Percentiles rank a stretch among this genome's conserved stretches.
Evolutionary conservation across 1,140 invertebrate genomes (phyloP).

Genomic region (Periplaneta americana): DNA sequence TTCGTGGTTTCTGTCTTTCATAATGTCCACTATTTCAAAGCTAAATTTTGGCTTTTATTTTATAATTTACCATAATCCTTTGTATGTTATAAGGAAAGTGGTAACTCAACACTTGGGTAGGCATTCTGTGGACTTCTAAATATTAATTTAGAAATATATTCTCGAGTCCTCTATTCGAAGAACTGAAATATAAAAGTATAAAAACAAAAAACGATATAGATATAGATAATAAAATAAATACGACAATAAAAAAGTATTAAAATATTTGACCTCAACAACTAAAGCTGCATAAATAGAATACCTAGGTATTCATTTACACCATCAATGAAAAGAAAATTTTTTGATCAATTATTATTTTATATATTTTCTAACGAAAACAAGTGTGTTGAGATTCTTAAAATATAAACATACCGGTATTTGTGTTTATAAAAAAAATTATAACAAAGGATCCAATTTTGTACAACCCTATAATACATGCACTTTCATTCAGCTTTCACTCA

Average conservation of each 20-base stretch:
- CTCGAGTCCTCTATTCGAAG: neutral
- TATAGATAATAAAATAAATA: no score
- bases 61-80: neutral
- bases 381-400: neutral
- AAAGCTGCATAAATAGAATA: no score
- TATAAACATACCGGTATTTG: no score
- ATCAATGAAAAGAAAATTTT: no score
- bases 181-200: neutral
- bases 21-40: neutral
- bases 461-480: neutral
- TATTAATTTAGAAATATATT: neutral
- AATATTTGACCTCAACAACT: no score
- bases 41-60: no score
- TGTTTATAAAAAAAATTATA: no score
- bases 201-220: no score
- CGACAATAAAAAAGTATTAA: no score
- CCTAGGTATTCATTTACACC: no score
- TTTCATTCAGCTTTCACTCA: neutral
- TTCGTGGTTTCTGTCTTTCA: neutral
- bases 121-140: neutral
- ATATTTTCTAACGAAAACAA: neutral
- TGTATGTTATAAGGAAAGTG: neutral
- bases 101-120: neutral
- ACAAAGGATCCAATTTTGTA: neutral
- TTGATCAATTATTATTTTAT: no score